A percentile compares a stretch with the other conserved stretches of the same genome.
phyloP scores from a whole-genome alignment of 2,113 vertebrate species.

The Myotis lucifugus region DNA sequence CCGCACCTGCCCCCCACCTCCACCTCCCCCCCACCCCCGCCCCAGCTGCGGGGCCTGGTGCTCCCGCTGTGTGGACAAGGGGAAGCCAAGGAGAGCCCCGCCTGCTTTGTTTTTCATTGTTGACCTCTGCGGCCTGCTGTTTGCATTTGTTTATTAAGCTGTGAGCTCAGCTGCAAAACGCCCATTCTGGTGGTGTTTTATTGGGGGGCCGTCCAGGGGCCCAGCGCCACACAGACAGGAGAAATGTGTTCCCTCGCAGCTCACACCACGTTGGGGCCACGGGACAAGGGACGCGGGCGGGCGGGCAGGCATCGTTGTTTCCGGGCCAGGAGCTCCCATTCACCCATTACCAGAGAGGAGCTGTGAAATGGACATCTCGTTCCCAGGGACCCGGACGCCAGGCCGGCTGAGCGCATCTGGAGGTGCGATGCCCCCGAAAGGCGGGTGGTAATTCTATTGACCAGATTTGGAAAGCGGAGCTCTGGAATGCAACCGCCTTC shows the following conservation, averaged over 20 bases:
- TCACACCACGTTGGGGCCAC: conserved; percentile 77
- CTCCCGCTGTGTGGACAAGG: conserved; percentile 70
- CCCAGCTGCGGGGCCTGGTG: conserved; percentile 65
- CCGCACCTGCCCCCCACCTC: background rate
- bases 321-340: conserved; percentile 76
- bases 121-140: conserved; percentile 82
- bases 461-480: conserved; percentile 81
- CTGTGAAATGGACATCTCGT: conserved; percentile 88
- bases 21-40: background rate
- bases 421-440: conserved; percentile 85
- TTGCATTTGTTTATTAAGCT: conserved; percentile 87
- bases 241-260: conserved; percentile 86
- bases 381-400: conserved; percentile 80
- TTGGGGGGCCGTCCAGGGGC: conserved; percentile 76
- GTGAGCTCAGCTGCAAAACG: conserved; percentile 86
- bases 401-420: conserved; percentile 84
- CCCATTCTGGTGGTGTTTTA: conserved; percentile 84
- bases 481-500: conserved; percentile 70
- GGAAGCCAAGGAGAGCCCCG: conserved; percentile 73
- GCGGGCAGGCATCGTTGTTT: conserved; percentile 77
- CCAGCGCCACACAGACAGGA: conserved; percentile 81
- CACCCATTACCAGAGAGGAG: conserved; percentile 86
- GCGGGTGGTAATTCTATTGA: conserved; percentile 87
- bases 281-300: conserved; percentile 75
- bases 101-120: conserved; percentile 82